Evolutionary conservation across 1,140 invertebrate species (phyloP).

Genomic region (Drosophila paulistorum): DNA sequence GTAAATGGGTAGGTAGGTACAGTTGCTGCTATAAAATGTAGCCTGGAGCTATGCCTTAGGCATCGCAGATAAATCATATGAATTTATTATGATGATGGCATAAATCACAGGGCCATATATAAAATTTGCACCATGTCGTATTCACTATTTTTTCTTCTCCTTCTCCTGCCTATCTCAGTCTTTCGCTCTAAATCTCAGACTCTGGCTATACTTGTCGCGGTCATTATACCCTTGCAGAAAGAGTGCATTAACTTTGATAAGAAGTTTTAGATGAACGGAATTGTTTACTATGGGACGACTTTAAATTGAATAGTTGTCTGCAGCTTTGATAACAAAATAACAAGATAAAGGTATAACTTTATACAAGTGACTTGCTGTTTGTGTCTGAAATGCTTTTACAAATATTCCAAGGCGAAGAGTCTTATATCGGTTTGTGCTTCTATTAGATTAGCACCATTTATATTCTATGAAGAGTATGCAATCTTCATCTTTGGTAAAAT

Average conservation of each 20-base stretch:
- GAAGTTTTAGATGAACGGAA: neutral
- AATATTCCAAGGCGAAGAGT: too few species aligned
- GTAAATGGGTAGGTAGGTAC: constrained; percentile 28
- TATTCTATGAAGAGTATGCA: neutral
- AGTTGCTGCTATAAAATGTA: constrained; percentile 47
- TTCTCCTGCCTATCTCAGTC: constrained; percentile 1
- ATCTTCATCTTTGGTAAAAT: neutral
- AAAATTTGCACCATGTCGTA: constrained; percentile 55
- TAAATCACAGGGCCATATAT: constrained; percentile 75
- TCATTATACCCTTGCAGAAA: neutral
- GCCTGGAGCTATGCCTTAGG: constrained; percentile 46
- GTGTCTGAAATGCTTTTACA: too few species aligned
- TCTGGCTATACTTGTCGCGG: neutral
- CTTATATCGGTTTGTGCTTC: too few species aligned
- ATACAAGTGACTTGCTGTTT: too few species aligned
- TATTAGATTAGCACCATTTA: too few species aligned
- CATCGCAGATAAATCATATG: constrained; percentile 74
- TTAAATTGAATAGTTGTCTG: too few species aligned
- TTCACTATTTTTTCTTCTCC: constrained; percentile 25
- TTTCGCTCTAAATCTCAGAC: neutral
- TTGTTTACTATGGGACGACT: neutral
- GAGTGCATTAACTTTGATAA: neutral
- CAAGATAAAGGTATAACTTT: too few species aligned
- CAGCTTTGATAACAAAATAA: too few species aligned
- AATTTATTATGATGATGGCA: constrained; percentile 82